Base-by-base conservation (phyloP, 2,888 invertebrate genomes). In the Lasioglossum zephyrum region DNA sequence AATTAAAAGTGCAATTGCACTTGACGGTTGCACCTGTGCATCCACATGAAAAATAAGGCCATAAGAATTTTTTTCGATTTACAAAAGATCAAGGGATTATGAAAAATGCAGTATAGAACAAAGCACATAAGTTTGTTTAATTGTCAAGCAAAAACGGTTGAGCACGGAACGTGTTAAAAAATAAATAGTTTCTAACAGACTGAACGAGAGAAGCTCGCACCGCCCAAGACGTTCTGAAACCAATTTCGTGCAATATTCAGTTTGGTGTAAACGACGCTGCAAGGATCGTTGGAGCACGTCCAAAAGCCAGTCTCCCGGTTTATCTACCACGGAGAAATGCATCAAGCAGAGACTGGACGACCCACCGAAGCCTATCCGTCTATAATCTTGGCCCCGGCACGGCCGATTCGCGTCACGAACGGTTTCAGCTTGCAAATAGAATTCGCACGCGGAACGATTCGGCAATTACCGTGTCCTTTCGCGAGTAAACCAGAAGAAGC, bases 401-500 rank as follows among this genome's bases (percentile, higher is more conserved):
- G 69, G 39, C 41, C 39, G 41, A 81, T 77, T 77, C 70, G 36
- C 36, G 57, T 72, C 53, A 77, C 77, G 79, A 44, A 41, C 80
- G 81, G 70, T 77, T 81, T 77, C 70, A 80, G 74, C 47, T 60
- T 41, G 41, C 63, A 79, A 66, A 79, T 73, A 73, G 76, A 81
- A 78, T 75, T 84, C 73, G 77, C 60, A n/a, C 47, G 75, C 39
- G 63, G 72, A 81, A 81, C 44, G 66, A 79, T 74, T 86, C 47
- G 41, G 69, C 74, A 80, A 88, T 88, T 86, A 84, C 57, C 31
- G 36, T 31, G 69, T 44, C 76, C 36, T 81, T 84, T 87, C 36
- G 74, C 74, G 44, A 81, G 79, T 63, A 63, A 31, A 63, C 63
- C 31, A 63, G 63, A 63, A 63, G 53, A 73, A 53, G 69, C 36